These are phyloP conservation scores for Heliconius ismenius DNA, from an alignment of 2,888 invertebrate genomes.

Conservation along the genomic window DNA sequence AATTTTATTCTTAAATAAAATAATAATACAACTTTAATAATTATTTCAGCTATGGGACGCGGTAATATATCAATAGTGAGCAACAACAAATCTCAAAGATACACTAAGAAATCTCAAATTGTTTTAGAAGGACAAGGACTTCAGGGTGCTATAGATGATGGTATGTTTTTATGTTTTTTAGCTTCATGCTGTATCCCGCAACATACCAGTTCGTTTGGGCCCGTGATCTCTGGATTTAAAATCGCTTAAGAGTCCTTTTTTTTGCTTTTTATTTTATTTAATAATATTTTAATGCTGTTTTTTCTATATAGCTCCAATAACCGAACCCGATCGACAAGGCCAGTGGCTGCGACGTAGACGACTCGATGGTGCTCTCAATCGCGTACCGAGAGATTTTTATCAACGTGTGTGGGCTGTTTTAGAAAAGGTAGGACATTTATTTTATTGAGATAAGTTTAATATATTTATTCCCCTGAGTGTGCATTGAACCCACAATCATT, in stretches of 20 bases:
- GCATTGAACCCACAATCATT: too few relatives aligned
- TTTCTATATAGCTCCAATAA: slow-evolving; percentile 70
- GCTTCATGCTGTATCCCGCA: not conserved
- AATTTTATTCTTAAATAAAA: not conserved
- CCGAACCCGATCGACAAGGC: slow-evolving; percentile 92
- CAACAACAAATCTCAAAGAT: slow-evolving; percentile 90
- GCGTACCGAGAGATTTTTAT: slow-evolving; percentile 98
- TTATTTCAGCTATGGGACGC: slow-evolving; percentile 84
- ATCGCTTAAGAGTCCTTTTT: too few relatives aligned
- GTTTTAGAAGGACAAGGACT: slow-evolving; percentile 73
- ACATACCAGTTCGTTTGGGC: too few relatives aligned
- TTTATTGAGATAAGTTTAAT: not conserved
- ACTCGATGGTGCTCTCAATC: slow-evolving; percentile 97
- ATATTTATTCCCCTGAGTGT: too few relatives aligned
- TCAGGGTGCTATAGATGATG: slow-evolving; percentile 68
- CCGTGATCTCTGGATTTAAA: too few relatives aligned
- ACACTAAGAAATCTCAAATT: slow-evolving; percentile 88
- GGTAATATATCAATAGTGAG: slow-evolving; percentile 94
- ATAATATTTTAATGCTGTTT: not conserved
- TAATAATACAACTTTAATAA: not conserved
- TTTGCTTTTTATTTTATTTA: too few relatives aligned
- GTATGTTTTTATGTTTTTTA: slow-evolving; percentile 52
- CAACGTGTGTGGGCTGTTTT: slow-evolving; percentile 95
- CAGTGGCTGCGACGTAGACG: slow-evolving; percentile 97
- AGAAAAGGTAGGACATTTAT: slow-evolving; percentile 84